Base-by-base conservation (phyloP, 1,140 invertebrate species). In the Cecropterus lyciades region DNA sequence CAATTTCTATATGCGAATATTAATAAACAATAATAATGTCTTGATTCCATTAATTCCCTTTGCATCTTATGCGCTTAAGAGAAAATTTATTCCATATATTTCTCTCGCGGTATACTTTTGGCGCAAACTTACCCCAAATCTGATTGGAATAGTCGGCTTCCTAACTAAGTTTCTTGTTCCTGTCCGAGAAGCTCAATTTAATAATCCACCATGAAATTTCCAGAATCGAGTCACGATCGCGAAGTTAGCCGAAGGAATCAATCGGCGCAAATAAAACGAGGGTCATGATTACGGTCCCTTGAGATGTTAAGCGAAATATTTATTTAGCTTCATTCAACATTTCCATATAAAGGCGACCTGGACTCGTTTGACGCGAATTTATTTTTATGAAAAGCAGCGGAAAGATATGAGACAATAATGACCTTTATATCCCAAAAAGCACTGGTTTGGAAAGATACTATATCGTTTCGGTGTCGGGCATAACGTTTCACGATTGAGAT, bases 211-310 rank as follows among this genome's bases (percentile, higher is more conserved):
- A 13, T 43, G 37, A 62, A 62, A 48, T 62, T 17, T 14, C 30
- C 24, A 20, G 45, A 62, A 62, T 62, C 45, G 46, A 62, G 57
- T 62, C 57, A 62, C 57, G 46, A 62, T 51, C 46, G 46, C 45
- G 30, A 62, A 67, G 51, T 72, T 72, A 64, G 49, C 49, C 20
- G 60, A 57, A 71, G 57, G 67, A 67, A 71, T 67, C 59, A 71
- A 67, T 67, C 60, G 55, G 65, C 43, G 55, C 69, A 56, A 59
- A 63, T 64, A 63, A 13, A 67, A 33, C 53, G 53, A 53, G 69
- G 51, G 65, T 45, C 45, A 62, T 62, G 46, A 62, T 62, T 62
- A 51, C 30, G 30, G 42, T 13, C 59, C 42, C 59, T 49, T 49
- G 56, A 33, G 56, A 48, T 27, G 42, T 59, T 55, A 40, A 20